Conservation (phyloP, 2,888 invertebrate species). For the Azorinus chamasolen region DNA sequence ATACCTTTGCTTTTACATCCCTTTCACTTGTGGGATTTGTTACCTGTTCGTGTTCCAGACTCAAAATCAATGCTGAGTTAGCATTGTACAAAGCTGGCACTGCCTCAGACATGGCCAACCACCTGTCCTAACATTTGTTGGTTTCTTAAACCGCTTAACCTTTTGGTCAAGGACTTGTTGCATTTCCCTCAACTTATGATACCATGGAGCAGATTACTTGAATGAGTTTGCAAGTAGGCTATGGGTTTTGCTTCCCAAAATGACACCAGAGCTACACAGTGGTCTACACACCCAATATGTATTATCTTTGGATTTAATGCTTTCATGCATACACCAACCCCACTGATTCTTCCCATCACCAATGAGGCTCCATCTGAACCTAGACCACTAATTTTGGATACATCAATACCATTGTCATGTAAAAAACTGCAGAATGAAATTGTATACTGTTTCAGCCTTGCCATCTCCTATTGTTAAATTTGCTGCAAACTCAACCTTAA, state of each 20-base stretch:
- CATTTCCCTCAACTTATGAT: constrained; percentile 43
- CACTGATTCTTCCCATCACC: constrained; percentile 25
- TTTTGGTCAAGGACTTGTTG: constrained; percentile 27
- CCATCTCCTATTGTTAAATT: constrained; percentile 37
- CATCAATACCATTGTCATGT: constrained; percentile 22
- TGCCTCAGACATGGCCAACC: constrained; percentile 43
- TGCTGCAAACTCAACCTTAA: constrained; percentile 28
- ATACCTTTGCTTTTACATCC: constrained; percentile 36
- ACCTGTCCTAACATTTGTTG: constrained; percentile 42
- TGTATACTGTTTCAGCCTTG: constrained; percentile 43
- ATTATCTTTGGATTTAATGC: constrained; percentile 28
- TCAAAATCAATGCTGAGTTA: constrained; percentile 30
- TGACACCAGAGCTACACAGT: constrained; percentile 23
- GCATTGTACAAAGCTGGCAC: constrained; percentile 15
- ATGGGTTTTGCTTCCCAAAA: constrained; percentile 34
- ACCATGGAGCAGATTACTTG: constrained; percentile 44
- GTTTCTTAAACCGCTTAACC: constrained; percentile 38
- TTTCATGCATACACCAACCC: constrained; percentile 34
- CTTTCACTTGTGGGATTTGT: constrained; percentile 23
- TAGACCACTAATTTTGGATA: constrained; percentile 28
- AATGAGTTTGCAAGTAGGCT: constrained; percentile 31
- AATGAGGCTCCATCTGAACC: constrained; percentile 41
- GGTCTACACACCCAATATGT: constrained; percentile 42
- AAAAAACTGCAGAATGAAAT: constrained; percentile 25
- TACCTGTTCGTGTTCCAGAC: constrained; percentile 42